Base-by-base conservation (phyloP, 2,888 invertebrate species). In the Operophtera brumata region DNA sequence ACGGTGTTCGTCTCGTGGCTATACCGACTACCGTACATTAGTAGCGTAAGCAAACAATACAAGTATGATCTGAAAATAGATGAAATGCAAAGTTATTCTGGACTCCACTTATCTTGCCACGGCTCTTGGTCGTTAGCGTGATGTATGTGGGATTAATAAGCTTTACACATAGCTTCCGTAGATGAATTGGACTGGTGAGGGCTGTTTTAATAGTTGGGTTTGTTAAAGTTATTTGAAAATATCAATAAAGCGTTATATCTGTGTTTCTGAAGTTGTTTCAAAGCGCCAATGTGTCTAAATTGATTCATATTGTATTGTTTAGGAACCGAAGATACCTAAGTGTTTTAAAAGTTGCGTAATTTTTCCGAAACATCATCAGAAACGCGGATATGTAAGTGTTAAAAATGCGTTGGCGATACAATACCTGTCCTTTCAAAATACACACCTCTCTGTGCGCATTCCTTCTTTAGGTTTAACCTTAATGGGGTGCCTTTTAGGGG, bases 371-470 rank as follows among this genome's bases (percentile, higher is more conserved):
- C 66, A 72, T 64, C 70, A 59, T 60, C 75, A 76, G 77, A 75
- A 81, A 72, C 78, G 75, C 76, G 79, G 72, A 69, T 79, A 81
- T 75, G 71, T 72, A 80, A 90, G 87, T 85, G 91, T 91, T 91
- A 91, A 90, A 90, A 91, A 90, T 90, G 90, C 90, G 86, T 90
- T 89, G 91, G 90, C 90, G 91, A 91, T 91, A 91, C 91, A 84
- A 91, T 91, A 91, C 91, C 91, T 91, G 91, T 87, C 89, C 86
- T 88, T 89, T 88, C 88, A 86, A 92, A 91, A 92, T 92, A 94
- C 94, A 94, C 94, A 96, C 96, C 96, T 94, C 96, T 94, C 92
- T 95, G 95, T 84, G 96, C 94, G 92, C 97, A 97, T 92, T 97
- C 97, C 93, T 97, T 97, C 89, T 96, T 94, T 80, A 97, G 92